Evolutionary conservation across 2,888 invertebrate genomes (phyloP).

Genomic region (Cyclophora albipunctata): DNA sequence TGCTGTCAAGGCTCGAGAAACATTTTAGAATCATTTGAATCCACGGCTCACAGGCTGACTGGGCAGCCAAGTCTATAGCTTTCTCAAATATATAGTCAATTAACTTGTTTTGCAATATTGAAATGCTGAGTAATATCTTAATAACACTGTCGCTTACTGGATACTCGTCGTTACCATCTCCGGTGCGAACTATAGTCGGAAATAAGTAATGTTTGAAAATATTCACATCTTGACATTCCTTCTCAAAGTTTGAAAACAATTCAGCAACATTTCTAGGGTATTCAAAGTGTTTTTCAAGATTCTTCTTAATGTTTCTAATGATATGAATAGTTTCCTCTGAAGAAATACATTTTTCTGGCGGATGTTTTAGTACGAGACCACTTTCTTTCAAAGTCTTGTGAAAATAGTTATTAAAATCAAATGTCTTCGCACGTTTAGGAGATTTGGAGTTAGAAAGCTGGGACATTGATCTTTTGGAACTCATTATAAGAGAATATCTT

Average conservation of each 20-base stretch:
- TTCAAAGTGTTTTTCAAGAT: constrained; percentile 52
- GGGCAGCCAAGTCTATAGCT: constrained; percentile 73
- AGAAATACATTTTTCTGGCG: constrained; percentile 47
- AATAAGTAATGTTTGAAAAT: constrained; percentile 50
- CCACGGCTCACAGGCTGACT: constrained; percentile 65
- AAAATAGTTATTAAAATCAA: constrained; percentile 33
- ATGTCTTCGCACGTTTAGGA: constrained; percentile 37
- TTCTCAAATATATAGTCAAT: constrained; percentile 77
- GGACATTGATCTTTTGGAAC: constrained; percentile 30
- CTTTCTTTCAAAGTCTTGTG: constrained; percentile 42
- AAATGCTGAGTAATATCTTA: constrained; percentile 78
- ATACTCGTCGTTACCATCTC: constrained; percentile 39
- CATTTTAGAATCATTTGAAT: constrained; percentile 79
- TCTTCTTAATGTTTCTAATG: constrained; percentile 51
- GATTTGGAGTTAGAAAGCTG: constrained; percentile 23
- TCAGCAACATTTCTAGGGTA: constrained; percentile 74
- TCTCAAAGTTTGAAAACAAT: constrained; percentile 48
- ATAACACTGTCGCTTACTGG: constrained; percentile 74
- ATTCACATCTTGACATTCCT: constrained; percentile 31
- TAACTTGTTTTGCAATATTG: constrained; percentile 75
- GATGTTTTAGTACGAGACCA: constrained; percentile 44
- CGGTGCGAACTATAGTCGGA: constrained; percentile 47
- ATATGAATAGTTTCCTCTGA: constrained; percentile 62
- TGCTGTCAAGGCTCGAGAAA: constrained; percentile 78
- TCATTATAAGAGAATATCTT: constrained; percentile 15